Percentiles rank a stretch among this genome's conserved stretches.
Evolutionary conservation across 2,888 invertebrate genomes (phyloP).

Genomic region (Tolmerus cingulatus): DNA sequence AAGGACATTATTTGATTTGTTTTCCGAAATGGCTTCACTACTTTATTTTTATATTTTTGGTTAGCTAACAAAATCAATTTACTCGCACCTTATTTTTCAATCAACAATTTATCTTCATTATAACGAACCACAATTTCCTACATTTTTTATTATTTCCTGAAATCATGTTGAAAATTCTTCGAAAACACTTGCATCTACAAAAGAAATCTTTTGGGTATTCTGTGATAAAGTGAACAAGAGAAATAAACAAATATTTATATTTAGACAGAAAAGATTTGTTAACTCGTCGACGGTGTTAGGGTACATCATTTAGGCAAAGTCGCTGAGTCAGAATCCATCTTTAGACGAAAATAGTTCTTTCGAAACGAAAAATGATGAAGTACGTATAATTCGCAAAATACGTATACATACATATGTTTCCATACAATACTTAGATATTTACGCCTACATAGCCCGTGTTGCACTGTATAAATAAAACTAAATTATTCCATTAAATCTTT

Average conservation of each 20-base stretch:
- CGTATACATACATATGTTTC: neutral
- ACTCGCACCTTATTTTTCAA: neutral
- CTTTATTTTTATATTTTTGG: neutral
- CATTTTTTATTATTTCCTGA: neutral
- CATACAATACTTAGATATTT: neutral
- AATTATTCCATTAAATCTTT: neutral
- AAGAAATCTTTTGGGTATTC: neutral
- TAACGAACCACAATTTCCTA: neutral
- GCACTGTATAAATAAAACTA: neutral
- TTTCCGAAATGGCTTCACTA: too few relatives aligned
- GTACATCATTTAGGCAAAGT: neutral
- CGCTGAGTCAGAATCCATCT: neutral
- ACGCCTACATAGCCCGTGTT: neutral
- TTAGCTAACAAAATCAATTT: neutral
- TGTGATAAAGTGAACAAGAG: neutral
- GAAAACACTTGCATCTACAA: neutral
- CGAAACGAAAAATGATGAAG: neutral
- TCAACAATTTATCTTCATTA: neutral
- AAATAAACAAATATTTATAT: slow-evolving; percentile 9
- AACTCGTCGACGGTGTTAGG: neutral
- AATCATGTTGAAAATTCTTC: neutral
- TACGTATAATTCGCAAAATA: neutral
- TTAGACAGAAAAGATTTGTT: neutral
- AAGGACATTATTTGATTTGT: too few relatives aligned
- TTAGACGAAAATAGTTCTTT: neutral